Conservation (phyloP, 2,797 vertebrate species). For the Tamandua tetradactyla region DNA sequence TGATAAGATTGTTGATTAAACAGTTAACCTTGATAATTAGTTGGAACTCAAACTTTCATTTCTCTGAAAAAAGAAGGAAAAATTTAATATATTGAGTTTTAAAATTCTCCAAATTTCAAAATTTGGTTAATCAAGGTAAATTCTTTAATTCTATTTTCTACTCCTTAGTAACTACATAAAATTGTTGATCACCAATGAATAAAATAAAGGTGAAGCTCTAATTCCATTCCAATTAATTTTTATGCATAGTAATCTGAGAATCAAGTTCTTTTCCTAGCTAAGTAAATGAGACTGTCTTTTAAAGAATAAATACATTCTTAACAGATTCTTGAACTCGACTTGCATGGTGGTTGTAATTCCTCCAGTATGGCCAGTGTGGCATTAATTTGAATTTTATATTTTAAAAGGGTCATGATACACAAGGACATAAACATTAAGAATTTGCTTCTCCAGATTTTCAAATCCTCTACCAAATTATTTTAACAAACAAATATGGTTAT, state of each 20-base stretch:
- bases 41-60: slow-evolving; percentile 1
- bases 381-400: slow-evolving; percentile 24
- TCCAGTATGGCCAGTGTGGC: slow-evolving; percentile 87
- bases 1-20: slow-evolving; percentile 59
- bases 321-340: slow-evolving; percentile 92
- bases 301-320: slow-evolving; percentile 89
- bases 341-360: slow-evolving; percentile 93
- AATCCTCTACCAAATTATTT: slow-evolving; percentile 9
- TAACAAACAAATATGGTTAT: background rate
- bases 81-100: background rate
- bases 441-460: slow-evolving; percentile 4
- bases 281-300: slow-evolving; percentile 41
- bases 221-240: slow-evolving; percentile 9
- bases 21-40: background rate
- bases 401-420: background rate
- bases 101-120: background rate
- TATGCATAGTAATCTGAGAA: slow-evolving; percentile 40
- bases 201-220: slow-evolving; percentile 51
- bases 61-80: background rate
- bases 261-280: background rate
- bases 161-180: slow-evolving; percentile 54
- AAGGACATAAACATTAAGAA: background rate
- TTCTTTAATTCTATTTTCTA: slow-evolving; percentile 32
- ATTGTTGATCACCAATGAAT: slow-evolving; percentile 56
- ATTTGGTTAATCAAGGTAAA: background rate